phyloP scores from a whole-genome alignment of 2,797 vertebrate species.

The Gallinago solitaria region DNA sequence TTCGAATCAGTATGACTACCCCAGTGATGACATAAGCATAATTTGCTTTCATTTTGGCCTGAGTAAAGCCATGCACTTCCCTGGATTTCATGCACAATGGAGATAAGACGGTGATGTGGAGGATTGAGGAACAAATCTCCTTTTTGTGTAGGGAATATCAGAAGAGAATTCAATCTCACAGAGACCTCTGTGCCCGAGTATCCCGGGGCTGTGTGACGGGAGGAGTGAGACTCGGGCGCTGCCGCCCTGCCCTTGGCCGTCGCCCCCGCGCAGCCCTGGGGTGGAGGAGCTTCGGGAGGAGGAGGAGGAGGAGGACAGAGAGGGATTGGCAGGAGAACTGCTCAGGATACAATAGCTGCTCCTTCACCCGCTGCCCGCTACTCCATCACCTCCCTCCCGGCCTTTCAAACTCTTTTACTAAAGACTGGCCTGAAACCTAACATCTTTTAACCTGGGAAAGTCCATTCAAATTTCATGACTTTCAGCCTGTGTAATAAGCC shows the following conservation, averaged over 20 bases:
- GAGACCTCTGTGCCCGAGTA: not conserved
- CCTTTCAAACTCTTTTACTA: not conserved
- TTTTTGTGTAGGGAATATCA: not conserved
- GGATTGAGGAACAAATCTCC: not conserved
- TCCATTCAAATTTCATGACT: slow-evolving; percentile 21
- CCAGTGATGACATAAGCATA: not conserved
- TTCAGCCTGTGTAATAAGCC: not conserved
- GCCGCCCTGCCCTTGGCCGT: not conserved
- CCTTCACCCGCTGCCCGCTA: not conserved
- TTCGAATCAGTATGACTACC: not conserved
- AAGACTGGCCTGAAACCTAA: not conserved
- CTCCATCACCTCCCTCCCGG: not conserved
- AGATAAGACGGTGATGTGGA: not conserved
- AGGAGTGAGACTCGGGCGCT: not conserved
- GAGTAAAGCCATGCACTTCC: not conserved
- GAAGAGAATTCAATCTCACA: not conserved
- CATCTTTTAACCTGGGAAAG: not conserved
- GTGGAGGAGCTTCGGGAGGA: not conserved
- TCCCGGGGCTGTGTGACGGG: not conserved
- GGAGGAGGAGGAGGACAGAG: not conserved
- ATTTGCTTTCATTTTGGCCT: not conserved
- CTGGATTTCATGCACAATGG: not conserved
- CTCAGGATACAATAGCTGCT: not conserved
- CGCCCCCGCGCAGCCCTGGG: not conserved
- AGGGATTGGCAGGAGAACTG: not conserved